phyloP scores from a whole-genome alignment of 2,888 invertebrate species.

The Macrophya alboannulata region DNA sequence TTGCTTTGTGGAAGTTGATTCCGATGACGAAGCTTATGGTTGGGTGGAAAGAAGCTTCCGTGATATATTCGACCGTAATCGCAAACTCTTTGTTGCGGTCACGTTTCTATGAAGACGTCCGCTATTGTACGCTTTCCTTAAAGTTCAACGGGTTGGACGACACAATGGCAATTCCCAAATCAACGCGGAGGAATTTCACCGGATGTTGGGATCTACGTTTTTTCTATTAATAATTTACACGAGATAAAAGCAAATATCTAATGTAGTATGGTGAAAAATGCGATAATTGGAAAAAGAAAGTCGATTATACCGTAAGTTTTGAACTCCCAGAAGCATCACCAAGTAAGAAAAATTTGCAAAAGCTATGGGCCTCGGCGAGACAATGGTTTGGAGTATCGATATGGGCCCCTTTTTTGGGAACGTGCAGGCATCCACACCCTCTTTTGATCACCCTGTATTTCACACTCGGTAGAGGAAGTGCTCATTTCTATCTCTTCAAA shows the following conservation, averaged over 20 bases:
- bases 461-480: background rate
- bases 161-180: background rate
- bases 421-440: conserved; percentile 84
- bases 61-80: background rate
- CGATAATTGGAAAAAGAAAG: background rate
- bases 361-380: conserved; percentile 81
- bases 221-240: background rate
- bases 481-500: too few species aligned
- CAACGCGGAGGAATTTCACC: background rate
- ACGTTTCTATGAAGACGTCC: background rate
- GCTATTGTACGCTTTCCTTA: background rate
- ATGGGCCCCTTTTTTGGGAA: conserved; percentile 88
- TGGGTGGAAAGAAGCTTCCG: background rate
- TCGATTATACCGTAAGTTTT: background rate
- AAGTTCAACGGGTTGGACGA: background rate
- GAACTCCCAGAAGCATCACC: conserved; percentile 78
- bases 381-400: conserved; percentile 92
- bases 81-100: background rate
- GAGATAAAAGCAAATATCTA: too few species aligned
- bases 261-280: background rate
- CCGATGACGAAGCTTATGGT: background rate
- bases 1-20: background rate
- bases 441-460: conserved; percentile 72
- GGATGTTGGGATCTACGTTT: background rate
- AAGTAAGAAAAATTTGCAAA: conserved; percentile 76